Evolutionary conservation across 30 jellyfish, hydroid and myxozoan genomes (phyloP), one percentile per base, ranked within the genome.

Genomic region (Turritopsis rubra): DNA sequence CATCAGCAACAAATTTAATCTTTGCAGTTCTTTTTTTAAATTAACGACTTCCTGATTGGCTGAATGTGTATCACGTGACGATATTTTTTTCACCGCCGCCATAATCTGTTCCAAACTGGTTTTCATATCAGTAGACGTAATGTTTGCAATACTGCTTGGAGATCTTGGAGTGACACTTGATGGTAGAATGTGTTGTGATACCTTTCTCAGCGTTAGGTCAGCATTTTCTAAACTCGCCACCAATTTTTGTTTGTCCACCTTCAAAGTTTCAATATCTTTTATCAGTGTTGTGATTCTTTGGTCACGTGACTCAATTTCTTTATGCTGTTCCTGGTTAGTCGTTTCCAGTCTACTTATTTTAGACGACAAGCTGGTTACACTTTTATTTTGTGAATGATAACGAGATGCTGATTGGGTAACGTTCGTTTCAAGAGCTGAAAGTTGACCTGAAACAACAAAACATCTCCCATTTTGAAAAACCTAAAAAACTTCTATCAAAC

Each of bases 401-500:
- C 30, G 31, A 68, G 77, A 68, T 7, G 28, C 77, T 68, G 77
- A 68, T 27, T 68, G 77, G 30, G 21, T 60, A 0, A 18, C 19
- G 73, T 23, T 68, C 9, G 77, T 27, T 68, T 68, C 77, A 68
- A 68, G 21, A 1, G 8, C 28, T 23, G 77, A 23, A 8, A 68
- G 77, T 22, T 68, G 77, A n/a, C 77, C 77, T 68, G 30, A 60
- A 60, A 23, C 21, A 60, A 60, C 73, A 60, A 23, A 60, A 60
- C 73, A 60, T 18, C n/a, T n/a, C n/a, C n/a, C n/a, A n/a, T n/a
- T n/a, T n/a, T n/a, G n/a, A n/a, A n/a, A n/a, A n/a, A n/a, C n/a
- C n/a, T n/a, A n/a, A n/a, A n/a, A n/a, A n/a, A n/a, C n/a, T n/a
- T n/a, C n/a, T n/a, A n/a, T n/a, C n/a, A n/a, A n/a, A n/a, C n/a